Evolutionary conservation across 1,140 invertebrate species (phyloP).

Genomic region (Calephelis nemesis): DNA sequence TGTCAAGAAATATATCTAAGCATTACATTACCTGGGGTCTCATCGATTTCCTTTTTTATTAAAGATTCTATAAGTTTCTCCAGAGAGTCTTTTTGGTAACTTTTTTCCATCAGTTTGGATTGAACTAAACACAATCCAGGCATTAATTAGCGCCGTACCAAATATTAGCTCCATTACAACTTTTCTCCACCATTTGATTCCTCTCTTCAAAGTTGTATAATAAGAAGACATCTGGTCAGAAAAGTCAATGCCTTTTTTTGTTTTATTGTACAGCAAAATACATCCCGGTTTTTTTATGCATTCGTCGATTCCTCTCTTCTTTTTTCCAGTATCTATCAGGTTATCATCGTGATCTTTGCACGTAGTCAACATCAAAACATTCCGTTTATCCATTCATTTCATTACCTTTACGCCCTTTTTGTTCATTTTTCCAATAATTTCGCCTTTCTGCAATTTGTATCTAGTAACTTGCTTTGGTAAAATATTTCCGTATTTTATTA

Average conservation of each 20-base stretch:
- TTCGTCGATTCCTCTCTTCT: constrained; percentile 31
- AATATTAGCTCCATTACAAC: constrained; percentile 29
- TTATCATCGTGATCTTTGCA: constrained; percentile 35
- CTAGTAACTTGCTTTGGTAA: constrained; percentile 31
- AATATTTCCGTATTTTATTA: constrained; percentile 29
- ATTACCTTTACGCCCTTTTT: constrained; percentile 30
- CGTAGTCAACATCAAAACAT: constrained; percentile 35
- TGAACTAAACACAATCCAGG: constrained; percentile 33
- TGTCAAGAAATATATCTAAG: constrained; percentile 10
- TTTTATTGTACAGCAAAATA: constrained; percentile 35
- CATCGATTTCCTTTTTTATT: constrained; percentile 25
- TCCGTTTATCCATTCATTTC: constrained; percentile 32
- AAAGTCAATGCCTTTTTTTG: constrained; percentile 33
- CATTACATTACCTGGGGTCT: constrained; percentile 26
- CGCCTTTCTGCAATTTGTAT: constrained; percentile 29
- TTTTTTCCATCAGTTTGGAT: constrained; percentile 25
- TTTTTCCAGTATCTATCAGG: constrained; percentile 32
- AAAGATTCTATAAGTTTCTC: constrained; percentile 31
- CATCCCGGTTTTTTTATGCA: constrained; percentile 32
- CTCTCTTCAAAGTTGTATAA: constrained; percentile 28
- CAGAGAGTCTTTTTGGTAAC: constrained; percentile 24
- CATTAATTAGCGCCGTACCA: constrained; percentile 30
- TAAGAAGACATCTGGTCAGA: constrained; percentile 29
- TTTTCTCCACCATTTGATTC: constrained; percentile 30
- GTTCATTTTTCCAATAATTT: constrained; percentile 32